Percentiles rank a stretch among this genome's conserved stretches.
Conservation (phyloP, 1,140 invertebrate genomes). For the Drosophila arawakana region DNA sequence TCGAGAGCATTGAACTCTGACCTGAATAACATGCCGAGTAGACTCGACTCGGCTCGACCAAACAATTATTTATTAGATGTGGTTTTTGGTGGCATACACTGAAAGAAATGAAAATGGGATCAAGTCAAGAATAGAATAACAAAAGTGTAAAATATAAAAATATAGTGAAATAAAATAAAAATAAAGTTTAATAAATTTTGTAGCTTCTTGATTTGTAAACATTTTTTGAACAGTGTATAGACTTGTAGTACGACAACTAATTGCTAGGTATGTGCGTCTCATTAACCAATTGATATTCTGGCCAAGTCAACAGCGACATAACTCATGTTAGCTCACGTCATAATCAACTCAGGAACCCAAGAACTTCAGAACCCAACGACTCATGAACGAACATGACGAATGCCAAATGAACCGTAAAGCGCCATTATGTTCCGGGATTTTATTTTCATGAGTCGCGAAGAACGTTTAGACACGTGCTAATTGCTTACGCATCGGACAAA, state of each 20-base stretch:
- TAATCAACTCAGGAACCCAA: constrained; percentile 18
- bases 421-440: constrained; percentile 71
- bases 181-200: too few species aligned
- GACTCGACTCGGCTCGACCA: constrained; percentile 55
- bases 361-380: too few species aligned
- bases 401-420: constrained; percentile 64
- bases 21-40: constrained; percentile 60
- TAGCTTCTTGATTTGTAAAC: too few species aligned
- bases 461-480: constrained; percentile 67
- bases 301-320: constrained; percentile 8
- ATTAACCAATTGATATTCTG: constrained; percentile 20
- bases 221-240: too few species aligned
- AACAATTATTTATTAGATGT: constrained; percentile 68
- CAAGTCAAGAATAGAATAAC: too few species aligned
- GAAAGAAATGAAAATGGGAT: too few species aligned
- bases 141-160: too few species aligned
- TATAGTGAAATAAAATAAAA: too few species aligned
- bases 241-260: constrained; percentile 15
- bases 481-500: constrained; percentile 67
- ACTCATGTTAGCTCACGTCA: constrained; percentile 35
- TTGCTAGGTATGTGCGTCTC: constrained; percentile 7
- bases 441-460: constrained; percentile 21
- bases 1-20: constrained; percentile 59
- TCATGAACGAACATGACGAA: constrained; percentile 53
- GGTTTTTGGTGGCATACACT: background rate